Conservation (phyloP, 1,140 invertebrate species). For the Pseudomyrmex sp. region DNA sequence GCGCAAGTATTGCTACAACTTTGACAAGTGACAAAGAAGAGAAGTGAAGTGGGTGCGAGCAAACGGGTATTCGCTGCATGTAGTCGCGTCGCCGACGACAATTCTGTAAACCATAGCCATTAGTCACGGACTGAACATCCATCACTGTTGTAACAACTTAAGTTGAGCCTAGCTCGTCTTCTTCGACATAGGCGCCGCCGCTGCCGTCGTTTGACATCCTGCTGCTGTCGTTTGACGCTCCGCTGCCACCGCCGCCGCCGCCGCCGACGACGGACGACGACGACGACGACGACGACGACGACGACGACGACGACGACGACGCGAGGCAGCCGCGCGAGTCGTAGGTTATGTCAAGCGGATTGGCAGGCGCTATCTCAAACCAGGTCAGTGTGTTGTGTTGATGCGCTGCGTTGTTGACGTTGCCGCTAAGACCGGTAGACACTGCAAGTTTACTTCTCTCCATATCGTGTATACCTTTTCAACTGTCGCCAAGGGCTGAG, state of each 20-base stretch:
- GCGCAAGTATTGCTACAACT: not conserved
- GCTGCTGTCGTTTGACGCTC: conserved; percentile 52
- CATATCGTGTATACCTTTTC: conserved; percentile 60
- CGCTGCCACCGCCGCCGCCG: not conserved
- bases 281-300: conserved; percentile 9
- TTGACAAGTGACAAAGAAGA: not conserved
- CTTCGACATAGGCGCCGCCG: conserved; percentile 27
- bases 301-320: conserved; percentile 47
- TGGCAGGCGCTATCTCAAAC: conserved; percentile 83
- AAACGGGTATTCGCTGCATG: not conserved
- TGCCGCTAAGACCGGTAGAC: conserved; percentile 45
- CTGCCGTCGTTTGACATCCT: conserved; percentile 6
- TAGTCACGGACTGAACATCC: conserved; percentile 1
- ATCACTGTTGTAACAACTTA: conserved; percentile 7
- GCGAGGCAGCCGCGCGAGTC: conserved; percentile 71
- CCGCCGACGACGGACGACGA: conserved; percentile 61
- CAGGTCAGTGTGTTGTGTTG: conserved; percentile 81
- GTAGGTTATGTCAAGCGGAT: conserved; percentile 84
- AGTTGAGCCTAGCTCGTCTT: not conserved
- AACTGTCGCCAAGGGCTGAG: conserved; percentile 73
- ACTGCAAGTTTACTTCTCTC: conserved; percentile 16
- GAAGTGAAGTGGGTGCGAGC: not conserved
- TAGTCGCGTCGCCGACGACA: not conserved
- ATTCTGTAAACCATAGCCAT: not conserved
- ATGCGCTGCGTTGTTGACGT: conserved; percentile 30